These are phyloP conservation scores for Leptodactylus fallax DNA, from an alignment of 2,797 vertebrate genomes.

Conservation along the genomic window DNA sequence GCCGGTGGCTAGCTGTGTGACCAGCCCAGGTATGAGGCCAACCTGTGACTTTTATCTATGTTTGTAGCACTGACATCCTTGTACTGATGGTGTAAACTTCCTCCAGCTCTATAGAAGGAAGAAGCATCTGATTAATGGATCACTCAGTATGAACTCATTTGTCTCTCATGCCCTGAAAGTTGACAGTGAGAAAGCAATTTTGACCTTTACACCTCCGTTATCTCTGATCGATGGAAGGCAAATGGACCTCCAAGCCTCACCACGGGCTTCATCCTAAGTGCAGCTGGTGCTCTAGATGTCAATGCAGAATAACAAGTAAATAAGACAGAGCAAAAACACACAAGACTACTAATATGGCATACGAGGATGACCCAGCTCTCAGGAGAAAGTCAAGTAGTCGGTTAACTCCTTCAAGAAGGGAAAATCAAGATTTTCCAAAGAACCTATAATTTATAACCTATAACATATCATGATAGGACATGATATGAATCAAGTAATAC, in stretches of 20 bases:
- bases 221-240: slow-evolving; percentile 62
- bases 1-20: not conserved
- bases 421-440: not conserved
- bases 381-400: not conserved
- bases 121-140: slow-evolving; percentile 57
- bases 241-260: slow-evolving; percentile 59
- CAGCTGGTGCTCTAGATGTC: slow-evolving; percentile 61
- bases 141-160: slow-evolving; percentile 59
- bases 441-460: not conserved
- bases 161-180: slow-evolving; percentile 56
- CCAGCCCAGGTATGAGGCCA: not conserved
- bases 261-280: slow-evolving; percentile 56
- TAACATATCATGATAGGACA: not conserved
- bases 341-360: not conserved
- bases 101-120: slow-evolving; percentile 28
- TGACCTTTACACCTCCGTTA: slow-evolving; percentile 64
- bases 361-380: not conserved
- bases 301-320: slow-evolving; percentile 61
- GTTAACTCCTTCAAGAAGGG: slow-evolving; percentile 30
- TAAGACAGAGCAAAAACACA: slow-evolving; percentile 33
- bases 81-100: slow-evolving; percentile 41
- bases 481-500: not conserved
- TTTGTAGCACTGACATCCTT: slow-evolving; percentile 27
- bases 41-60: not conserved
- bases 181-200: slow-evolving; percentile 59